Base-by-base conservation (phyloP, 2,888 invertebrate genomes). In the Acutogordius australiensis region DNA sequence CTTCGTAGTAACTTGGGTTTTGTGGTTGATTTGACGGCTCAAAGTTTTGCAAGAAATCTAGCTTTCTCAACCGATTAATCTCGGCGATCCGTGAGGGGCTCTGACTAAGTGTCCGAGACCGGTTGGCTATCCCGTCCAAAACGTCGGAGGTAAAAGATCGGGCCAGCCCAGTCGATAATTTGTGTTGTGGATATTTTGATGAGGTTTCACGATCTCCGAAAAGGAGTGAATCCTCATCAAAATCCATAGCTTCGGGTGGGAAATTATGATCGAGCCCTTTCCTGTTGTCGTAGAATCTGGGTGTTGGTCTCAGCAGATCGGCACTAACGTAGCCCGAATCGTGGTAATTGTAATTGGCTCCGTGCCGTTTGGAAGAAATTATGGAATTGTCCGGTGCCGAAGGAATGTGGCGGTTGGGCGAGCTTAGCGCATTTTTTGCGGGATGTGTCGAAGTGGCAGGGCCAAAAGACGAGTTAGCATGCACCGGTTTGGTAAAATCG, bases 401-500 rank as follows among this genome's bases (percentile, higher is more conserved):
- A 37, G 37, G 37, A 37, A 37, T 37, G 8, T 37, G 8, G 8
- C 18, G 8, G 8, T 8, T 13, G 8, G 8, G 8, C 18, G 18
- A 37, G 37, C 8, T 13, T 37, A 18, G 8, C 18, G 18, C 18
- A 37, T 37, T 37, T n/a, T n/a, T n/a, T n/a, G n/a, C n/a, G n/a
- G n/a, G n/a, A n/a, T n/a, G n/a, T n/a, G n/a, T n/a, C n/a, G n/a
- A n/a, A n/a, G n/a, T n/a, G n/a, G n/a, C n/a, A n/a, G n/a, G n/a
- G n/a, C n/a, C n/a, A n/a, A n/a, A n/a, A n/a, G n/a, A n/a, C 18
- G 37, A 37, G 8, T 37, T 18, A 13, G 8, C 8, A 37, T 37
- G 8, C 8, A 37, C 18, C 8, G 8, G 18, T 57, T 30, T 57
- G 18, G 58, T 57, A 57, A 57, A 57, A 57, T 57, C 58, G 8